A percentile compares a stretch with the other conserved stretches of the same genome.
Conservation (phyloP, 2,888 invertebrate species). For the Leptothorax acervorum region DNA sequence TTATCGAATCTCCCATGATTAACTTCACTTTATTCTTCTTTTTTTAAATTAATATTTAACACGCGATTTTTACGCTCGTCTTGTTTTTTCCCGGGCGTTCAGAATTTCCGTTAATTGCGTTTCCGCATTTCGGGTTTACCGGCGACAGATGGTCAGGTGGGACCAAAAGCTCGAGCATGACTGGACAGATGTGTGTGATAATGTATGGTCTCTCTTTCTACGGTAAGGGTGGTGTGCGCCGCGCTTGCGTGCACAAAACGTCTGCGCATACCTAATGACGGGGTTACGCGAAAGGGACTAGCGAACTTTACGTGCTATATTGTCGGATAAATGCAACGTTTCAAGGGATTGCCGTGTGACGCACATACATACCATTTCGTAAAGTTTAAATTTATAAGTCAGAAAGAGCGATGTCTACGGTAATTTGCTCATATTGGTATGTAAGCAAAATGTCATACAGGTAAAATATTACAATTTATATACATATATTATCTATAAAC, state of each 20-base stretch:
- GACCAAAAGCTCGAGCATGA: slow-evolving; percentile 25
- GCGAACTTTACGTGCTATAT: not conserved
- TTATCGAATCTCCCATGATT: not conserved
- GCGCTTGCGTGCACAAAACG: slow-evolving; percentile 46
- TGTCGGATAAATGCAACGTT: not conserved
- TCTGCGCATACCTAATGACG: slow-evolving; percentile 22
- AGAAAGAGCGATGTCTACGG: not conserved
- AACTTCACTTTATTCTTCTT: not conserved
- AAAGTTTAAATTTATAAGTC: not conserved
- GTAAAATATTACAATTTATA: slow-evolving; percentile 1
- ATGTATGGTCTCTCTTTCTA: not conserved
- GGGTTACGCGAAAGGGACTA: not conserved
- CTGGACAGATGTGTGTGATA: slow-evolving; percentile 22
- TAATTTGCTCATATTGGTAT: not conserved
- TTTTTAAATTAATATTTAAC: not conserved
- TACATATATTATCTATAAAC: not conserved
- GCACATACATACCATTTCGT: not conserved
- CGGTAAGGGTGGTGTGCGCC: not conserved
- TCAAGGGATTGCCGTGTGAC: not conserved
- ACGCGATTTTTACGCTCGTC: not conserved
- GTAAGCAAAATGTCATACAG: not conserved
- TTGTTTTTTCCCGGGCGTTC: not conserved
- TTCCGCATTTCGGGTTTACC: slow-evolving; percentile 1
- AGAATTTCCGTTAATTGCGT: not conserved
- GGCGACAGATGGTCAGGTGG: not conserved